Evolutionary conservation across 2,888 invertebrate genomes (phyloP).

Genomic region (Gasteruption jaculator): DNA sequence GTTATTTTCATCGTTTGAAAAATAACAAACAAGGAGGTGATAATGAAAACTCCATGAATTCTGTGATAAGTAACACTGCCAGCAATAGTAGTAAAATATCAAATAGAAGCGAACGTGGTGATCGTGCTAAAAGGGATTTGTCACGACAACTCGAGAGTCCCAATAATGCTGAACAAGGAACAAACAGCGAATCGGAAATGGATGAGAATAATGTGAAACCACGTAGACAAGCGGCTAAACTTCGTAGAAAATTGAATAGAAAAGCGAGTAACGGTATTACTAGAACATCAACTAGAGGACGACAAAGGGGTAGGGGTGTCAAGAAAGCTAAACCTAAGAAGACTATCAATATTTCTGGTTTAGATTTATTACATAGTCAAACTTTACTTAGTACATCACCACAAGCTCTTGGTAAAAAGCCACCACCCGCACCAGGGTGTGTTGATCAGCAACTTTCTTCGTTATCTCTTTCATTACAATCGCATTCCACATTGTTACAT

Average conservation of each 20-base stretch:
- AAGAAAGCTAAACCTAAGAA: conserved; percentile 63
- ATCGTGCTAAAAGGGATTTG: conserved; percentile 55
- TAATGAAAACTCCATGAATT: conserved; percentile 46
- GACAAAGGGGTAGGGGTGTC: conserved; percentile 48
- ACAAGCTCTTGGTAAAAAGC: conserved; percentile 66
- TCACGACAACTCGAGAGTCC: conserved; percentile 54
- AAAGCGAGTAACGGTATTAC: conserved; percentile 38
- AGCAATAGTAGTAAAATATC: conserved; percentile 46
- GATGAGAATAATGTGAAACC: conserved; percentile 40
- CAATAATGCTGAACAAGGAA: conserved; percentile 45
- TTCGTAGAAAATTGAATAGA: conserved; percentile 43
- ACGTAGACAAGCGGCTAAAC: conserved; percentile 42
- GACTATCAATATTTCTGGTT: conserved; percentile 74
- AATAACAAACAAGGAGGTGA: conserved; percentile 55
- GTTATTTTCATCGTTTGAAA: conserved; percentile 93
- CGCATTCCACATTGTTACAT: conserved; percentile 66
- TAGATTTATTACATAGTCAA: conserved; percentile 84
- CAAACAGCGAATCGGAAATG: conserved; percentile 46
- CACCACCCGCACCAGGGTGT: conserved; percentile 86
- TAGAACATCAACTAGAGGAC: conserved; percentile 32
- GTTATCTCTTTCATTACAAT: conserved; percentile 61
- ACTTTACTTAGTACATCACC: conserved; percentile 82
- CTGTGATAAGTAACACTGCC: conserved; percentile 52
- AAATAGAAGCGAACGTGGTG: conserved; percentile 43
- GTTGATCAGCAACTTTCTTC: conserved; percentile 87